These are phyloP conservation scores for Ciconia nigra DNA, from an alignment of 2,797 vertebrate species.

Conservation along the genomic window DNA sequence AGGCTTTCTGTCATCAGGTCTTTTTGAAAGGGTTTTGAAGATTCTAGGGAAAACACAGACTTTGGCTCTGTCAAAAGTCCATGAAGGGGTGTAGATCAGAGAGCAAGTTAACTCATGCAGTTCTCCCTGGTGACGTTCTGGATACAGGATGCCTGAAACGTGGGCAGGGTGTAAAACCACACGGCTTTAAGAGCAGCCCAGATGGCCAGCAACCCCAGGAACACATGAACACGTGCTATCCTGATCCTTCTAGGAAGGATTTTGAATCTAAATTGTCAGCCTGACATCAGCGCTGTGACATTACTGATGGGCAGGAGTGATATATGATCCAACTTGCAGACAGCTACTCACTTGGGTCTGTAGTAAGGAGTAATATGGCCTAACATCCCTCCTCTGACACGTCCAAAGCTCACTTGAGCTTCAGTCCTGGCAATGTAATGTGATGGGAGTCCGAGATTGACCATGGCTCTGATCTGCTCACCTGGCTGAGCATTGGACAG, in stretches of 20 bases:
- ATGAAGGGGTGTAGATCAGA: neutral
- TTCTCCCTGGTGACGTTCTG: neutral
- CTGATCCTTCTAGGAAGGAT: slow-evolving; percentile 50
- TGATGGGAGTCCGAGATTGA: neutral
- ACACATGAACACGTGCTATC: neutral
- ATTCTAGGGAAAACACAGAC: neutral
- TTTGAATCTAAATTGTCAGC: slow-evolving; percentile 14
- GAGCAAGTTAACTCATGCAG: neutral
- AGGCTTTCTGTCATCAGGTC: neutral
- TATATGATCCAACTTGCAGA: neutral
- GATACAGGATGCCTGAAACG: neutral
- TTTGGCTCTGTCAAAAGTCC: neutral
- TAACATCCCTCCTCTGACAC: neutral
- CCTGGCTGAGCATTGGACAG: neutral
- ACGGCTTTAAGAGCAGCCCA: slow-evolving; percentile 22
- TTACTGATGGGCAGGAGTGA: neutral
- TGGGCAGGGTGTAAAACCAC: slow-evolving; percentile 50
- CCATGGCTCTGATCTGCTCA: neutral
- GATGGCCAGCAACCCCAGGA: slow-evolving; percentile 38
- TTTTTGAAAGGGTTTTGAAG: slow-evolving; percentile 1
- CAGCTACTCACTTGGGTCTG: neutral
- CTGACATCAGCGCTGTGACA: neutral
- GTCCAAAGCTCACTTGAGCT: neutral
- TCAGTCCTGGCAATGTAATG: neutral
- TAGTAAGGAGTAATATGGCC: neutral